These are phyloP conservation scores for Lampris incognitus DNA, from an alignment of 2,113 vertebrate species.

Conservation along the genomic window DNA sequence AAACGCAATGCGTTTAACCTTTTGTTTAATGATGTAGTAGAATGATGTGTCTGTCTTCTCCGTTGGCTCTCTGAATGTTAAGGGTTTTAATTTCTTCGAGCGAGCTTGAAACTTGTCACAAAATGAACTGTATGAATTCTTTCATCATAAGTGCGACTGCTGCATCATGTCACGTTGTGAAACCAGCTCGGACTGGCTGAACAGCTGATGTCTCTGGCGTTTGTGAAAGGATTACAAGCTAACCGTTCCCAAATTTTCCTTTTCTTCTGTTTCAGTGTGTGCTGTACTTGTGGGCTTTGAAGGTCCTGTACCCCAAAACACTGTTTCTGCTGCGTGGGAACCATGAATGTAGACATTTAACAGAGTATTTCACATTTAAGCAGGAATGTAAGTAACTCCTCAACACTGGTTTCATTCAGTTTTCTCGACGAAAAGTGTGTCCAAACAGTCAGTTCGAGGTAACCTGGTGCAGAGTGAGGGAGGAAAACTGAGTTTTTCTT, in stretches of 20 bases:
- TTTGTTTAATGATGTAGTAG: constrained; percentile 52
- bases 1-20: constrained; percentile 33
- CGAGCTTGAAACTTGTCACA: constrained; percentile 12
- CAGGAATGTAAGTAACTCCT: constrained; percentile 95
- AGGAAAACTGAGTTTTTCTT: constrained; percentile 56
- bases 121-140: constrained; percentile 58
- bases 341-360: constrained; percentile 99
- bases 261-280: constrained; percentile 88
- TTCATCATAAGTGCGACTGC: constrained; percentile 47
- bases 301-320: constrained; percentile 99
- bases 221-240: constrained; percentile 31
- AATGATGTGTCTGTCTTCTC: constrained; percentile 17
- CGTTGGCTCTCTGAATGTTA: not conserved
- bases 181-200: constrained; percentile 33
- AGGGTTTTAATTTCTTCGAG: constrained; percentile 31
- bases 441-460: constrained; percentile 7
- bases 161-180: constrained; percentile 27
- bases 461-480: constrained; percentile 3
- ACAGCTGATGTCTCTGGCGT: constrained; percentile 17
- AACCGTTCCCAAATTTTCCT: constrained; percentile 17
- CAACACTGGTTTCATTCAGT: not conserved
- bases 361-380: constrained; percentile 99
- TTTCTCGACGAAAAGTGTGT: constrained; percentile 10
- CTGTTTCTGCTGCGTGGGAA: constrained; percentile 99
- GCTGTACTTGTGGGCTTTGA: constrained; percentile 99